These are phyloP conservation scores for Calypte anna DNA, from an alignment of 2,113 vertebrate genomes.

Conservation along the genomic window DNA sequence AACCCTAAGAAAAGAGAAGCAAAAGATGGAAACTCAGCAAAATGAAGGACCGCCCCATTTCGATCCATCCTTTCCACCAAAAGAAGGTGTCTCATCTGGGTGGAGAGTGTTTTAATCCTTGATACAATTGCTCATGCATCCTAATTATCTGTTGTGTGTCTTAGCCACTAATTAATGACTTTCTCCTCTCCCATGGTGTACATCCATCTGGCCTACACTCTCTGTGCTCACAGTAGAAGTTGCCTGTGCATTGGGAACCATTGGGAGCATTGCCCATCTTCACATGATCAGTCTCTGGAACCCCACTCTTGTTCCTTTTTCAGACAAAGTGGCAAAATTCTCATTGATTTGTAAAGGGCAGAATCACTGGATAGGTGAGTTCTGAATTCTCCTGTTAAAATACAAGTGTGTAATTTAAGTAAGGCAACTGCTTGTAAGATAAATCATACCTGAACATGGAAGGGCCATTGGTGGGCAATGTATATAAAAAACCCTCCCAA, in stretches of 20 bases:
- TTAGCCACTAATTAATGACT: neutral
- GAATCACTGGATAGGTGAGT: neutral
- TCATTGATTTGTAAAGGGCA: neutral
- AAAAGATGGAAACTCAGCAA: neutral
- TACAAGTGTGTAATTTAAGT: neutral
- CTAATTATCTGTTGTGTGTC: neutral
- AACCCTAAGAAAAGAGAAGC: neutral
- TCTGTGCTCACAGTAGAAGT: neutral
- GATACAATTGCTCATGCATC: neutral
- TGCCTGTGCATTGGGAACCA: neutral
- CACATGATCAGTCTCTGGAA: neutral
- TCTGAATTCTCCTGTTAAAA: neutral
- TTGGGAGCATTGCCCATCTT: neutral
- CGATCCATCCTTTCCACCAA: neutral
- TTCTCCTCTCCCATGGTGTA: neutral
- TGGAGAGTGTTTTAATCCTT: neutral
- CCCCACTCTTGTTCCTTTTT: neutral
- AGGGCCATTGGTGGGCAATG: neutral
- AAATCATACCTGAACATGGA: neutral
- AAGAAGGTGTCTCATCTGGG: neutral
- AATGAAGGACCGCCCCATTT: neutral
- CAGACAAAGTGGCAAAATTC: neutral
- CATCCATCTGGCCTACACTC: neutral
- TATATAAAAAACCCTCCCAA: rapidly evolving
- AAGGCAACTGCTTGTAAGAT: neutral